A percentile compares a stretch with the other conserved stretches of the same genome.
phyloP scores from a whole-genome alignment of 2,113 vertebrate species.

The Toxotes jaculatrix region DNA sequence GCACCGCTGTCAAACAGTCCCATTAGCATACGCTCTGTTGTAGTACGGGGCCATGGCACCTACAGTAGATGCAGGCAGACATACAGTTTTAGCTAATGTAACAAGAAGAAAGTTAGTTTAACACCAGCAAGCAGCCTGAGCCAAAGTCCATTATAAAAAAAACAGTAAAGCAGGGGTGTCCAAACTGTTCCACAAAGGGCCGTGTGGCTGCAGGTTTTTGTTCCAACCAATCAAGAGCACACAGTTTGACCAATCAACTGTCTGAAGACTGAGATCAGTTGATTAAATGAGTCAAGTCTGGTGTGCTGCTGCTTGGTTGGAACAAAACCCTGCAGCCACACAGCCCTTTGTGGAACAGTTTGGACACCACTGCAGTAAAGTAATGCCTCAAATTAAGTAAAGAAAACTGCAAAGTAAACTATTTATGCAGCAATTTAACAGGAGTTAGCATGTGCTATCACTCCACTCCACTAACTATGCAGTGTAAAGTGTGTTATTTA shows the following conservation, averaged over 20 bases:
- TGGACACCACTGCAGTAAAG: not conserved
- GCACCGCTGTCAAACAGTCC: constrained; percentile 89
- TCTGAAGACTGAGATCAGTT: too few species aligned
- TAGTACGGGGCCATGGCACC: constrained; percentile 86
- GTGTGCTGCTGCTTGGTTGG: too few species aligned
- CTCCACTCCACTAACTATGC: too few species aligned
- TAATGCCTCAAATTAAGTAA: not conserved
- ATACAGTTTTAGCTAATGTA: not conserved
- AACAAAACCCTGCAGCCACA: too few species aligned
- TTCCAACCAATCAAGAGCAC: too few species aligned
- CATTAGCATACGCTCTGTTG: constrained; percentile 85
- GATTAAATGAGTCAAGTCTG: too few species aligned
- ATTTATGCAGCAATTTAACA: not conserved
- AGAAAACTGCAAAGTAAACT: not conserved
- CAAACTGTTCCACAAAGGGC: too few species aligned
- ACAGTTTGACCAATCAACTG: too few species aligned
- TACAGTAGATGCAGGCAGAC: constrained; percentile 61
- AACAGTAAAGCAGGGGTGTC: not conserved
- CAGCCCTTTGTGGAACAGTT: too few species aligned
- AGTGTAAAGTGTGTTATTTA: not conserved
- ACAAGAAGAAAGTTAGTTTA: not conserved
- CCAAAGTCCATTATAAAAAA: not conserved
- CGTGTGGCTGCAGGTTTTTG: too few species aligned
- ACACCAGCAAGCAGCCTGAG: not conserved
- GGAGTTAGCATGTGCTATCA: not conserved